Base-by-base conservation (phyloP, 1,140 invertebrate genomes). In the Harpegnathos saltator region DNA sequence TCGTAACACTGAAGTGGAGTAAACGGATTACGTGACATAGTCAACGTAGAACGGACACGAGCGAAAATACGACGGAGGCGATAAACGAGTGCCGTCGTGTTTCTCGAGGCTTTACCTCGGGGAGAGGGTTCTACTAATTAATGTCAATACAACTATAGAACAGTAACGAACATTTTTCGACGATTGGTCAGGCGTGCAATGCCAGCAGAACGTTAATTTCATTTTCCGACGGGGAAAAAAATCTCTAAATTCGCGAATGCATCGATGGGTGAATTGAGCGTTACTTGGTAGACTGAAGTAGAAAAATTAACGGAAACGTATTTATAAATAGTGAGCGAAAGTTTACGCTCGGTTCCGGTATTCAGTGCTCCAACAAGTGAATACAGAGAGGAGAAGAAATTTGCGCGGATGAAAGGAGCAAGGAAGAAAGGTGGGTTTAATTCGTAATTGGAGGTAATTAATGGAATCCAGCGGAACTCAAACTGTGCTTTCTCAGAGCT, bases 361-460 rank as follows among this genome's bases (percentile, higher is more conserved):
- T 73, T 61, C n/a, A 74, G 61, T 61, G 58, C 58, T 26, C 3
- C 44, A 22, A 69, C n/a, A 66, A 33, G 14, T 22, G 38, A 50
- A 14, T 29, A 26, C 12, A 11, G 4, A 65, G 48, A 75, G 26
- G n/a, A 29, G 59, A 61, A 62, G 22, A 15, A 19, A 15, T 56
- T 69, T 17, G 7, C 62, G 12, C 62, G 12, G 12, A 0, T 63
- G 29, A n/a, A 63, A 63, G 9, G 38, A 44, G 38, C 4, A 9
- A 44, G 38, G 11, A 9, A 44, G 38, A 44, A 11, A 44, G n/a
- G 17, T n/a, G 52, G 63, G 59, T 58, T 80, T 78, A 78, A 78
- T 78, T 24, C 33, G 52, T 69, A 48, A 71, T 69, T 80, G 71
- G 14, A 77, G 14, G 22, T 33, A 63, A 80, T 22, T 48, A 80